Conservation (phyloP, 2,113 vertebrate species). For the Podocnemis expansa region DNA sequence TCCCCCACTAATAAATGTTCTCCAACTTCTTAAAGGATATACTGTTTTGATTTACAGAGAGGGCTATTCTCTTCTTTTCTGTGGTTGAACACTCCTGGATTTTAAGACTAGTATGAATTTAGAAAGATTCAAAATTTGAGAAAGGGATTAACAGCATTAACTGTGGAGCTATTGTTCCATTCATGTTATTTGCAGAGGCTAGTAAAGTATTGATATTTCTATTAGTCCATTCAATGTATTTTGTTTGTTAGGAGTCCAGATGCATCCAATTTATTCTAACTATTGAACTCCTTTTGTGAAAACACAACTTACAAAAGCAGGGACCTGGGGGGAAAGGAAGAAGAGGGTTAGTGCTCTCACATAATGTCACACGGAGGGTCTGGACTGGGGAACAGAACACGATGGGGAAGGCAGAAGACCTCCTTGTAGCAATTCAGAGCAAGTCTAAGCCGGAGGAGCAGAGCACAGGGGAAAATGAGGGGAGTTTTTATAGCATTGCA, state of each 20-base stretch:
- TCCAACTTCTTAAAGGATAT: conserved; percentile 33
- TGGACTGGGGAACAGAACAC: neutral
- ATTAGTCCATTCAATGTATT: rapidly evolving
- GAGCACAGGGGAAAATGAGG: neutral
- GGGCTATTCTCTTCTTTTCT: neutral
- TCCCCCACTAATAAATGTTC: conserved; percentile 10
- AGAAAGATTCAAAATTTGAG: neutral
- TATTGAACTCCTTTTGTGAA: neutral
- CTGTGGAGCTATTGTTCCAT: rapidly evolving
- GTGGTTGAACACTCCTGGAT: neutral
- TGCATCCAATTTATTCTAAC: neutral
- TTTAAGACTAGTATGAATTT: neutral
- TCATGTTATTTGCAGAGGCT: rapidly evolving
- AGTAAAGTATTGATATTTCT: neutral
- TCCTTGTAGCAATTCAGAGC: neutral
- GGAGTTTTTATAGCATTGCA: neutral
- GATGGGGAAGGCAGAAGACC: neutral
- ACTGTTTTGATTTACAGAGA: conserved; percentile 8
- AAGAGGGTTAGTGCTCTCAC: neutral
- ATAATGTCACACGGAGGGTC: neutral
- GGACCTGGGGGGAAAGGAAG: no score
- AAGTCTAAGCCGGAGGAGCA: neutral
- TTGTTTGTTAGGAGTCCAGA: neutral
- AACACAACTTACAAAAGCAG: neutral
- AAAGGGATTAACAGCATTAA: neutral